phyloP scores from a whole-genome alignment of 2,888 invertebrate species.

The Macrophya alboannulata region DNA sequence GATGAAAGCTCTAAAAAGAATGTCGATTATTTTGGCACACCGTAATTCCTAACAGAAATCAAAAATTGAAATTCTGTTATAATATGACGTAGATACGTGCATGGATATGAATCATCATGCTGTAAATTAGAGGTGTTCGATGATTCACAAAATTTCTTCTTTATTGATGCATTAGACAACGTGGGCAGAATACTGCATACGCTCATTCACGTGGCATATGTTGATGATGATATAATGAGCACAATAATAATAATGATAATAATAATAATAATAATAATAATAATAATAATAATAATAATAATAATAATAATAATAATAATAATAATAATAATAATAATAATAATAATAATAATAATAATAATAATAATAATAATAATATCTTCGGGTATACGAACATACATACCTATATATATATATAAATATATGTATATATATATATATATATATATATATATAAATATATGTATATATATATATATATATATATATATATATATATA shows the following conservation, averaged over 20 bases:
- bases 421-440: background rate
- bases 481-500: background rate
- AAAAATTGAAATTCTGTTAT: too few species aligned
- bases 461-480: background rate
- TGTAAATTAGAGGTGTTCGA: background rate
- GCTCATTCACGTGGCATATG: conserved; percentile 61
- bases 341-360: conserved; percentile 61
- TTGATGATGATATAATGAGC: conserved; percentile 67
- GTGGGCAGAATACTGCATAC: conserved; percentile 73
- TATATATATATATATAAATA: background rate
- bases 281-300: conserved; percentile 64
- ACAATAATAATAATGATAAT: conserved; percentile 15
- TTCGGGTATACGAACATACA: too few species aligned
- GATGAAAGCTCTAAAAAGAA: too few species aligned
- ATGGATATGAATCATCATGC: background rate
- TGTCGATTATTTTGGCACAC: too few species aligned
- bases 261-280: background rate
- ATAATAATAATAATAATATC: conserved; percentile 60
- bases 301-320: conserved; percentile 46
- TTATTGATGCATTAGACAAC: conserved; percentile 75
- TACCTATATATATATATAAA: background rate
- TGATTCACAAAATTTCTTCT: conserved; percentile 74
- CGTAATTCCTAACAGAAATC: too few species aligned
- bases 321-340: conserved; percentile 62
- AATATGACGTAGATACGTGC: too few species aligned